Conservation (phyloP, 2,797 vertebrate genomes). For the Lacerta agilis region DNA sequence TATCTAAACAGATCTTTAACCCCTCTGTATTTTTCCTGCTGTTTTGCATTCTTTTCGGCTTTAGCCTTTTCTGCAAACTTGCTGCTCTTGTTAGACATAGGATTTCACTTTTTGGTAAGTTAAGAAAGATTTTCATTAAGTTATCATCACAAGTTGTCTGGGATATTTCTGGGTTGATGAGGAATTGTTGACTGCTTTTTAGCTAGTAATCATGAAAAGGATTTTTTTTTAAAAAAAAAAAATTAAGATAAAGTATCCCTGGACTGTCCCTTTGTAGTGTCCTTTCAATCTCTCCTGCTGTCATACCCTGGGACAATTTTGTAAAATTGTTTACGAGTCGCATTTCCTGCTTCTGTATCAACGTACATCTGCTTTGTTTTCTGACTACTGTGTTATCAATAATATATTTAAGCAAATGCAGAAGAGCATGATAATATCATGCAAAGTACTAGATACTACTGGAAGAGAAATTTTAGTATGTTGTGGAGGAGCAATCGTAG, state of each 20-base stretch:
- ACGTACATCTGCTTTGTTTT: background rate
- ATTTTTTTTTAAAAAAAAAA: background rate
- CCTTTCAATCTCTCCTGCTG: background rate
- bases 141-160: constrained; percentile 6
- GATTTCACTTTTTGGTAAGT: constrained; percentile 99
- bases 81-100: constrained; percentile 99
- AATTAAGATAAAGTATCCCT: background rate
- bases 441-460: no score
- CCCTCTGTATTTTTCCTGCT: constrained; percentile 66
- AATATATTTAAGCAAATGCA: background rate
- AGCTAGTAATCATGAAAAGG: background rate
- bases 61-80: constrained; percentile 98
- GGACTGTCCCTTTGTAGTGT: background rate
- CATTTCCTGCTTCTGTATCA: background rate
- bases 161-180: background rate
- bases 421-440: background rate
- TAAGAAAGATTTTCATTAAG: constrained; percentile 38
- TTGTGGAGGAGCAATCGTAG: no score
- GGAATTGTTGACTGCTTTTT: background rate
- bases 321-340: background rate
- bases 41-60: constrained; percentile 70
- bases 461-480: no score
- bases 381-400: background rate
- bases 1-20: constrained; percentile 48
- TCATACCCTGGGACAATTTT: background rate